Evolutionary conservation across 2,888 invertebrate genomes (phyloP), one percentile per base, ranked within the genome.

Genomic region (Xanthia icteritia): DNA sequence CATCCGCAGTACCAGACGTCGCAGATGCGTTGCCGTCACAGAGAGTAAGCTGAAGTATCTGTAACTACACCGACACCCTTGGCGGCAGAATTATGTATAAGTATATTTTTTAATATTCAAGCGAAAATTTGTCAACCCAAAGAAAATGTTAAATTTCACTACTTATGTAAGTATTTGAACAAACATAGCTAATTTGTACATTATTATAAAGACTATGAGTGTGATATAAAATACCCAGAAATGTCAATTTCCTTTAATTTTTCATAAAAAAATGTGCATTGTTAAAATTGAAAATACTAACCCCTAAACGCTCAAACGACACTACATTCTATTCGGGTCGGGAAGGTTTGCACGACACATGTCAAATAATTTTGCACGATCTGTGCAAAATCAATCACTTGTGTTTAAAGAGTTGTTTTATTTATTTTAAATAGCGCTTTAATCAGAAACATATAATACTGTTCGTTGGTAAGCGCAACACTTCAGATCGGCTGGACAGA

Each of bases 211-310:
- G 20, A n/a, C n/a, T 45, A 20, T 74, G 0, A 17, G 17, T 39
- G n/a, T n/a, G n/a, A n/a, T n/a, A n/a, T n/a, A n/a, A n/a, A 73
- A 60, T 74, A 74, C 76, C 27, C 20, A 45, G 15, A 23, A 23
- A 76, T 1, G 23, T 23, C 2, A 76, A 36, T 45, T 45, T 45
- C 15, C 11, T 39, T 76, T 58, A 36, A 23, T 17, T 20, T 58
- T 17, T 20, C 2, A 51, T 23, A 9, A 39, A 27, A 45, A 48
- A 80, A 51, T 73, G 73, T 77, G 81, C 77, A 61, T 45, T 77
- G 27, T 61, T 51, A 6, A 20, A 61, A 36, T 42, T 36, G 0
- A 23, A 73, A 77, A 23, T 23, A 11, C 73, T 73, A 73, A 36
- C 15, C 8, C 0, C 54, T 73, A 81, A 60, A 75, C 48, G 63